Conservation (phyloP, 92 coral and sea anemone genomes). For the Porites cylindrica region DNA sequence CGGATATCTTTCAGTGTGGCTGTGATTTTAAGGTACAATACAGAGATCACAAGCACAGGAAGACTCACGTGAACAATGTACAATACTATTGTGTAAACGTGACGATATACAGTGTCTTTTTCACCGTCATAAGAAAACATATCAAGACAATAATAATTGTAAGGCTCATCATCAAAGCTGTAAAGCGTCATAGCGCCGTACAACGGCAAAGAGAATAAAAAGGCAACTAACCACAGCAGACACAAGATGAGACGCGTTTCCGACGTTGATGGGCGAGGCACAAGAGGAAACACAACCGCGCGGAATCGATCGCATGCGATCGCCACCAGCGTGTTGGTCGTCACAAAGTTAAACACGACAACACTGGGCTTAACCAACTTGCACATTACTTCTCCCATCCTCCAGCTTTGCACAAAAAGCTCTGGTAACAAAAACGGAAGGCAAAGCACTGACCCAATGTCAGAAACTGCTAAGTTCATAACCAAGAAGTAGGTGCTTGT, state of each 20-base stretch:
- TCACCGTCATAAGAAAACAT: conserved; percentile 51
- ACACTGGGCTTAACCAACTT: conserved; percentile 81
- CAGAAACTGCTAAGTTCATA: conserved; percentile 84
- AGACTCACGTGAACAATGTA: conserved; percentile 66
- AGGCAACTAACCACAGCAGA: conserved; percentile 80
- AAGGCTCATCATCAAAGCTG: not conserved
- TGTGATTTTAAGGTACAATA: conserved; percentile 72
- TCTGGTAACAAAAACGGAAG: conserved; percentile 72
- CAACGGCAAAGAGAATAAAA: conserved; percentile 75
- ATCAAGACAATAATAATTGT: conserved; percentile 54
- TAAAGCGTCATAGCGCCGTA: conserved; percentile 66
- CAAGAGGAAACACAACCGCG: conserved; percentile 83
- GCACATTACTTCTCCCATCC: conserved; percentile 78
- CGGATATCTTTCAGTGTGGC: conserved; percentile 71
- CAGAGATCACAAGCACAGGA: conserved; percentile 73
- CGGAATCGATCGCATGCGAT: conserved; percentile 90
- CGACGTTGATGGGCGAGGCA: conserved; percentile 77
- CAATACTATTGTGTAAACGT: conserved; percentile 66
- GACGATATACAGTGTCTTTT: conserved; percentile 42
- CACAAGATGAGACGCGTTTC: conserved; percentile 74
- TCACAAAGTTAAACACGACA: conserved; percentile 74
- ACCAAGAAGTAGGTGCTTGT: conserved; percentile 73
- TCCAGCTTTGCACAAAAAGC: conserved; percentile 60
- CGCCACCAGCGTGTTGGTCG: conserved; percentile 87
- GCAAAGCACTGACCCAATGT: conserved; percentile 66